A percentile compares a stretch with the other conserved stretches of the same genome.
Evolutionary conservation across 2,888 invertebrate species (phyloP).

Genomic region (Buathra laborator): DNA sequence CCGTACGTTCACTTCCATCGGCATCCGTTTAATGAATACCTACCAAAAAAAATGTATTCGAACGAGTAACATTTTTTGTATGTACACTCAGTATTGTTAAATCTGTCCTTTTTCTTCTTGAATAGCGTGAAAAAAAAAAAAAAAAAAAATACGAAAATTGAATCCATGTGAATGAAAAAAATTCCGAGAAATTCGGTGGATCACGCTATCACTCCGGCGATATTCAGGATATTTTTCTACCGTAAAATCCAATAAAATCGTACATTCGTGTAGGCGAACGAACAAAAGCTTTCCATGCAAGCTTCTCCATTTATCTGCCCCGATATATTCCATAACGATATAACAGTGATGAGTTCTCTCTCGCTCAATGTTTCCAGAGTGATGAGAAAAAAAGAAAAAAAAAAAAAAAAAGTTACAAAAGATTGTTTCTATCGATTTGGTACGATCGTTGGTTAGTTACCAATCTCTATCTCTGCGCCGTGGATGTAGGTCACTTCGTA

Average conservation of each 20-base stretch:
- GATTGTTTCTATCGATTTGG: constrained; percentile 49
- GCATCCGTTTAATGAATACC: too few relatives aligned
- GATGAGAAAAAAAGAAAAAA: constrained; percentile 38
- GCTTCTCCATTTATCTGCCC: constrained; percentile 32
- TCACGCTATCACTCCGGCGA: not conserved
- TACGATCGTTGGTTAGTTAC: constrained; percentile 19
- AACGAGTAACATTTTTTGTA: too few relatives aligned
- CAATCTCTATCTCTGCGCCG: not conserved
- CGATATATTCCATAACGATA: constrained; percentile 38
- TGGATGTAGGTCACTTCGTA: constrained; percentile 38
- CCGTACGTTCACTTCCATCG: too few relatives aligned
- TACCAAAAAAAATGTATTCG: too few relatives aligned
- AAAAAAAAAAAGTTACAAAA: not conserved
- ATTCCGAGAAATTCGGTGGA: not conserved
- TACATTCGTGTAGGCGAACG: not conserved
- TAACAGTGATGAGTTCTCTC: constrained; percentile 42
- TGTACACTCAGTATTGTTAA: too few relatives aligned
- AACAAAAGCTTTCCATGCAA: not conserved
- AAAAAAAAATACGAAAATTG: too few relatives aligned
- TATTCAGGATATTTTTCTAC: not conserved
- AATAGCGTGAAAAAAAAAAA: too few relatives aligned
- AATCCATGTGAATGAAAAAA: not conserved
- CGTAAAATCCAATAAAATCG: not conserved
- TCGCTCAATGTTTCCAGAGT: not conserved
- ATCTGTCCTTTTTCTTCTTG: too few relatives aligned